Conservation (phyloP, 1,140 invertebrate species). For the Periplaneta americana region DNA sequence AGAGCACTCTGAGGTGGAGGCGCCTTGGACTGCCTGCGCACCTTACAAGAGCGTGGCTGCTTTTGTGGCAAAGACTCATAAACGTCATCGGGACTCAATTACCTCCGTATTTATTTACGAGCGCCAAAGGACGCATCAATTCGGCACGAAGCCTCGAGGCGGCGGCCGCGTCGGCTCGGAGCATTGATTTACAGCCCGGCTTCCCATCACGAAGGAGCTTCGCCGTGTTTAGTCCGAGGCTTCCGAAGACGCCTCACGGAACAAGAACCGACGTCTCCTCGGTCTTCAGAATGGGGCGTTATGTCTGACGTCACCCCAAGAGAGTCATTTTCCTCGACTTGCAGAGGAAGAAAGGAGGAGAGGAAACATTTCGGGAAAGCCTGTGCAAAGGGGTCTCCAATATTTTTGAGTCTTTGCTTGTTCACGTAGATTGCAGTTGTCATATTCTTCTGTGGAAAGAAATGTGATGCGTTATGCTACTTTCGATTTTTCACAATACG, state of each 20-base stretch:
- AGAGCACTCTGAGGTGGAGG: neutral
- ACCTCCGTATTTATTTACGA: neutral
- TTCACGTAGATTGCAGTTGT: too few species aligned
- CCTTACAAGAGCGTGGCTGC: neutral
- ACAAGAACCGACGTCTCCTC: neutral
- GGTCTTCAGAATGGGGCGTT: neutral
- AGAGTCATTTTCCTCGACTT: neutral
- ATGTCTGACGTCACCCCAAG: neutral
- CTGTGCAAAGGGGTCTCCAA: neutral
- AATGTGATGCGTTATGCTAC: too few species aligned
- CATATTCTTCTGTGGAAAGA: too few species aligned
- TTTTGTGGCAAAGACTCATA: neutral
- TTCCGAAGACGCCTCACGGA: neutral
- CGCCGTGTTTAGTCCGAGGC: neutral
- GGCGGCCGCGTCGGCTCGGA: neutral
- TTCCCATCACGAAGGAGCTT: neutral
- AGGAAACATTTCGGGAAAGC: neutral
- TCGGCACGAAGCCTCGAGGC: neutral
- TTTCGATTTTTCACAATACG: too few species aligned
- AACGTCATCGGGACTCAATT: neutral
- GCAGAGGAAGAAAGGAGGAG: neutral
- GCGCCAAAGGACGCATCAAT: neutral
- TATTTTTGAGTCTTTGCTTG: neutral
- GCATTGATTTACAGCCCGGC: neutral
- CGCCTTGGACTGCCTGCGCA: neutral